Conservation (phyloP, 2,797 vertebrate genomes). For the Hyperoplus immaculatus region DNA sequence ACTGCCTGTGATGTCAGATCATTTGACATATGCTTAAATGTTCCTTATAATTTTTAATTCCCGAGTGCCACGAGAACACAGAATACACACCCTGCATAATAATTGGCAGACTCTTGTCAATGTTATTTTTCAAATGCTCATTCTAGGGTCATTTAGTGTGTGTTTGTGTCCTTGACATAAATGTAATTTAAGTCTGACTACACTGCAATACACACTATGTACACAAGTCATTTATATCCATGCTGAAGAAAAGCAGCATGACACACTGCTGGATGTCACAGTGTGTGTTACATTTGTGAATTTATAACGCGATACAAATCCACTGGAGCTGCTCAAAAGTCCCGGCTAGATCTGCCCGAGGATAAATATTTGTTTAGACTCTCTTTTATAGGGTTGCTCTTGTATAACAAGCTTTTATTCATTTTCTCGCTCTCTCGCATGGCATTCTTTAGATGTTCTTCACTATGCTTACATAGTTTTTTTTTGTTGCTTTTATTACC, state of each 20-base stretch:
- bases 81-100: too few species aligned
- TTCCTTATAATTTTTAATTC: too few species aligned
- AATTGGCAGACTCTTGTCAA: too few species aligned
- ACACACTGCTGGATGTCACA: background rate
- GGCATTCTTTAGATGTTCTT: constrained; percentile 3
- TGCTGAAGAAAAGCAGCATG: background rate
- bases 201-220: too few species aligned
- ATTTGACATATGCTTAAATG: too few species aligned
- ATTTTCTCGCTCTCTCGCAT: constrained; percentile 10
- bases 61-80: too few species aligned
- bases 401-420: constrained; percentile 29
- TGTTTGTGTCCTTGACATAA: too few species aligned
- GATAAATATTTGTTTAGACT: constrained; percentile 14
- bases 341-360: background rate
- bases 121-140: too few species aligned
- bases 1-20: too few species aligned
- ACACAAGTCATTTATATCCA: background rate
- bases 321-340: background rate
- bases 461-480: constrained; percentile 23
- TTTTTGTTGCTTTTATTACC: constrained; percentile 11
- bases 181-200: too few species aligned
- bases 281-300: background rate
- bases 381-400: constrained; percentile 20
- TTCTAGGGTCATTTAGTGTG: too few species aligned
- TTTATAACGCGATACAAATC: background rate